Evolutionary conservation across 35 echinoderm and acorn worm species (phyloP).

Genomic region (Holothuria glaberrima): DNA sequence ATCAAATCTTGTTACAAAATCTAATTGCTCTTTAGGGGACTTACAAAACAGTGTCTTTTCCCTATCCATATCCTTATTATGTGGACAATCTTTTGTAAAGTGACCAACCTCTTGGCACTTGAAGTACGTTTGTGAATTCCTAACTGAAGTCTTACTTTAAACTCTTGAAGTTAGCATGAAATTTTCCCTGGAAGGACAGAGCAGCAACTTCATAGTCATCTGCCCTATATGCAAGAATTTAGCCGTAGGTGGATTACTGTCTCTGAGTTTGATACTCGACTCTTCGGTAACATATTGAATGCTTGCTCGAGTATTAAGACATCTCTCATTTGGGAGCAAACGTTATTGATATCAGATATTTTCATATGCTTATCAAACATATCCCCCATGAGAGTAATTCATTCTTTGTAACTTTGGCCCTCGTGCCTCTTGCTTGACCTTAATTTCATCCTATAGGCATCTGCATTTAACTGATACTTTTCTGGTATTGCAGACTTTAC

Average conservation of each 20-base stretch:
- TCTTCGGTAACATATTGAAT: background rate
- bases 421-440: background rate
- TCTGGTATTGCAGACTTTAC: conserved; percentile 14
- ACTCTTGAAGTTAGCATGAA: conserved; percentile 19
- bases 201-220: background rate
- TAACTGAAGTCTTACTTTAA: background rate
- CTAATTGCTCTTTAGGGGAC: conserved; percentile 3
- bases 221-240: conserved; percentile 9
- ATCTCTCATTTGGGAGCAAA: no score
- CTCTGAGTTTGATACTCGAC: conserved; percentile 10
- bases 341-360: background rate
- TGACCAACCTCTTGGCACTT: conserved; percentile 40
- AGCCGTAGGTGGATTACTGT: background rate
- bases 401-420: background rate
- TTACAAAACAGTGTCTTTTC: conserved; percentile 22
- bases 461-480: conserved; percentile 20
- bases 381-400: background rate
- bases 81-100: conserved; percentile 13
- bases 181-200: background rate
- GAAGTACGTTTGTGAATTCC: conserved; percentile 4
- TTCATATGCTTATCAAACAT: background rate
- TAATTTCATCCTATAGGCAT: conserved; percentile 3
- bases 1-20: background rate
- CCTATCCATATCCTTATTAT: background rate
- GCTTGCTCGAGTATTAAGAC: no score